Conservation (phyloP, 2,113 vertebrate species). For the Circaetus cinerascens region DNA sequence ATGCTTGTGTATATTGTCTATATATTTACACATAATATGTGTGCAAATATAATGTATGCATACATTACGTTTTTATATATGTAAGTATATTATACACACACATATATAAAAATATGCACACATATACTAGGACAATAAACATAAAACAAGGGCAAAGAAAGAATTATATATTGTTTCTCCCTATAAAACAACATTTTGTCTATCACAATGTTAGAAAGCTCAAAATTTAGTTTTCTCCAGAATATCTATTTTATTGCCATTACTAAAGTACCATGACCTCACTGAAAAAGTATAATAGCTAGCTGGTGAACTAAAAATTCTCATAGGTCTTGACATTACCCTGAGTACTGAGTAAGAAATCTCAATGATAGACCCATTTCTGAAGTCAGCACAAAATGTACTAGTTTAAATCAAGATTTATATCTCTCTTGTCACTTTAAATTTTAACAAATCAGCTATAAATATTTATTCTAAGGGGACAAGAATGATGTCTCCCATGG, state of each 20-base stretch:
- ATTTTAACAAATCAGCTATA: not conserved
- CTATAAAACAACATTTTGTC: not conserved
- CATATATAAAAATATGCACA: not conserved
- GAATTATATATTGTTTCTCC: not conserved
- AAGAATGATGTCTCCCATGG: not conserved
- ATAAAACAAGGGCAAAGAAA: not conserved
- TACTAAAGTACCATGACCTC: not conserved
- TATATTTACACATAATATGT: not conserved
- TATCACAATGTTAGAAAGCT: not conserved
- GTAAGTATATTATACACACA: not conserved
- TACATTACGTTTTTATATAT: not conserved
- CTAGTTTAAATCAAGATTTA: not conserved
- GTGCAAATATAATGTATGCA: not conserved
- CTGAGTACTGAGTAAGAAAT: not conserved
- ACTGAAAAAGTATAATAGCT: not conserved
- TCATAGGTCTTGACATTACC: not conserved
- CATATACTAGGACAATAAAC: not conserved
- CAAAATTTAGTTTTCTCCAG: not conserved
- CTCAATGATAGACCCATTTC: not conserved
- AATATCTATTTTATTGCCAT: not conserved
- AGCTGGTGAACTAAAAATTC: not conserved
- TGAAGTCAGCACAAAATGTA: conserved; percentile 37
- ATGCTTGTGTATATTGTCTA: not conserved
- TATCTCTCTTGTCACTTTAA: not conserved
- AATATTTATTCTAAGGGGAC: not conserved